Evolutionary conservation across 92 coral and sea anemone genomes (phyloP).

Genomic region (Parazoanthus swiftii): DNA sequence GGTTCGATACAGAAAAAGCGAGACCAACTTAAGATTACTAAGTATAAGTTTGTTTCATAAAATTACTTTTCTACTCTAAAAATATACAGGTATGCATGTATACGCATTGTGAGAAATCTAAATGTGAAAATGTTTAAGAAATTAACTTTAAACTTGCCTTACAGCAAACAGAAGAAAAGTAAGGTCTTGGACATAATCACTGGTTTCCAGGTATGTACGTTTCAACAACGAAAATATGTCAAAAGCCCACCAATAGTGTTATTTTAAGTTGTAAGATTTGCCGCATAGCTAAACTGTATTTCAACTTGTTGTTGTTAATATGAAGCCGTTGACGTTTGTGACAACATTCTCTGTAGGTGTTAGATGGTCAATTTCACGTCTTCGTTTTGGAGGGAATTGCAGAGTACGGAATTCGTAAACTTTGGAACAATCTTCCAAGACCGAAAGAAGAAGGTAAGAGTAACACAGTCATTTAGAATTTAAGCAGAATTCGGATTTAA

Average conservation of each 20-base stretch:
- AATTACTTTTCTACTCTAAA: too few relatives aligned
- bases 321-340: not conserved
- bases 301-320: not conserved
- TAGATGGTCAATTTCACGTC: constrained; percentile 91
- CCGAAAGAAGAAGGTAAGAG: constrained; percentile 79
- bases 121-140: not conserved
- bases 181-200: constrained; percentile 81
- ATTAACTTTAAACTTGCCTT: not conserved
- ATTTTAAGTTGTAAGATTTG: not conserved
- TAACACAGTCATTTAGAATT: not conserved
- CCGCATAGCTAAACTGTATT: not conserved
- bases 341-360: constrained; percentile 45
- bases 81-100: not conserved
- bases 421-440: constrained; percentile 77
- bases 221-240: too few relatives aligned
- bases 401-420: constrained; percentile 63
- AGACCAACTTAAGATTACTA: not conserved
- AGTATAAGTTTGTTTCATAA: too few relatives aligned
- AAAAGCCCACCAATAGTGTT: not conserved
- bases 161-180: constrained; percentile 83
- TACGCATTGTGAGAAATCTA: not conserved
- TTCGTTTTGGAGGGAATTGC: constrained; percentile 94
- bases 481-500: not conserved
- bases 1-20: not conserved
- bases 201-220: constrained; percentile 79